A percentile compares a stretch with the other conserved stretches of the same genome.
Evolutionary conservation across 2,888 invertebrate genomes (phyloP).

Genomic region (Dicyrtoma fusca): DNA sequence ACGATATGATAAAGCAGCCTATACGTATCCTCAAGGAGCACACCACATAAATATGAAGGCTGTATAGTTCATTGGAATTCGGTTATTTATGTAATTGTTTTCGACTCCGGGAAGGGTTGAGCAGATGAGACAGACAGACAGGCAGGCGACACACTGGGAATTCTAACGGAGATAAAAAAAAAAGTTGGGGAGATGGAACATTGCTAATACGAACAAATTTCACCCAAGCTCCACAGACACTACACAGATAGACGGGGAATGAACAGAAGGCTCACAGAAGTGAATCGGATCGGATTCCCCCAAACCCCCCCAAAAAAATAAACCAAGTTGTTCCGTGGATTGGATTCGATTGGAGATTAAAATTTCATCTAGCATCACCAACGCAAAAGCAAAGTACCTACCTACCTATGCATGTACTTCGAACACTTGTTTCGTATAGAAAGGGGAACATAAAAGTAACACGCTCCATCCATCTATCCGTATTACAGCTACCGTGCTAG

Average conservation of each 20-base stretch:
- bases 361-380: slow-evolving; percentile 30
- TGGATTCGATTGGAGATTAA: slow-evolving; percentile 33
- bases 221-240: not conserved
- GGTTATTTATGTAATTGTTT: slow-evolving; percentile 21
- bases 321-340: slow-evolving; percentile 20
- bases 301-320: slow-evolving; percentile 16
- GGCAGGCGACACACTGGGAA: slow-evolving; percentile 27
- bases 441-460: no score
- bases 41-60: no score
- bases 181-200: slow-evolving; percentile 13
- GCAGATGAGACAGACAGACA: slow-evolving; percentile 33
- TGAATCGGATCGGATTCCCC: slow-evolving; percentile 27
- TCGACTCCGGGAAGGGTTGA: slow-evolving; percentile 19
- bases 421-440: no score
- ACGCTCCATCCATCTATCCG: no score
- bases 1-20: no score
- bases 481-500: no score
- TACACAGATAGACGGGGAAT: not conserved
- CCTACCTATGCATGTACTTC: no score
- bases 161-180: slow-evolving; percentile 23
- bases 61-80: slow-evolving; percentile 22
- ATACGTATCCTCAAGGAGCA: no score
- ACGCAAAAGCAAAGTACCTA: no score
- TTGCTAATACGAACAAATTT: not conserved
- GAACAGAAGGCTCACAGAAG: slow-evolving; percentile 1